Evolutionary conservation across 2,113 vertebrate genomes (phyloP).

Genomic region (Lasiurus cinereus): DNA sequence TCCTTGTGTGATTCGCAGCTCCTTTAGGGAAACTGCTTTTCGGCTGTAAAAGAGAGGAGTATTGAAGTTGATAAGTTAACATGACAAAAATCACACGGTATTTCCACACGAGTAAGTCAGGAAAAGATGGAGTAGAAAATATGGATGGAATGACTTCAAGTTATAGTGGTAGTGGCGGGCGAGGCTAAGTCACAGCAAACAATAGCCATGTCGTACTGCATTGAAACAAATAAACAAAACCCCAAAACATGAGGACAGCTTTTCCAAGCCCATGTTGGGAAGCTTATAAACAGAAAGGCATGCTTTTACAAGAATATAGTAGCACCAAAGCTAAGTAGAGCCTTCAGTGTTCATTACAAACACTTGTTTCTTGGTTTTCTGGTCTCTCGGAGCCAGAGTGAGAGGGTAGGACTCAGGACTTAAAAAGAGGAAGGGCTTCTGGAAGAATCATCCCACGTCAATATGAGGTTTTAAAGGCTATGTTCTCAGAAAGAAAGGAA

Average conservation of each 20-base stretch:
- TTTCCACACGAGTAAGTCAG: neutral
- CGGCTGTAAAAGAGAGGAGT: neutral
- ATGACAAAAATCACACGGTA: neutral
- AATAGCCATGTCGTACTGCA: neutral
- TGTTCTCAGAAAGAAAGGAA: neutral
- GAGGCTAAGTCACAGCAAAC: neutral
- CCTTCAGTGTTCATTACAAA: neutral
- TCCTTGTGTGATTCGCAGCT: neutral
- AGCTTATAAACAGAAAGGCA: neutral
- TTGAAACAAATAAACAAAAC: neutral
- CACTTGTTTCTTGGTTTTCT: neutral
- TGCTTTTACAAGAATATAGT: neutral
- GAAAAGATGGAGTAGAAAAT: neutral
- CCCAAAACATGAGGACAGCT: neutral
- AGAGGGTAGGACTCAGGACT: neutral
- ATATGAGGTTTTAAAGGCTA: too few species aligned
- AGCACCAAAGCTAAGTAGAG: neutral
- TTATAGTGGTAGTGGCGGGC: neutral
- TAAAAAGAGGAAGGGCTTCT: neutral
- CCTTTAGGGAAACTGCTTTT: neutral
- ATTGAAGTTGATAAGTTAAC: neutral
- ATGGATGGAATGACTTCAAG: neutral
- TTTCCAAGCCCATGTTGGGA: neutral
- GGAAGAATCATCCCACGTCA: fast-evolving
- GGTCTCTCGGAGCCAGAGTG: neutral